Conservation (phyloP, 2,797 vertebrate genomes). For the Eupleurogrammus muticus region DNA sequence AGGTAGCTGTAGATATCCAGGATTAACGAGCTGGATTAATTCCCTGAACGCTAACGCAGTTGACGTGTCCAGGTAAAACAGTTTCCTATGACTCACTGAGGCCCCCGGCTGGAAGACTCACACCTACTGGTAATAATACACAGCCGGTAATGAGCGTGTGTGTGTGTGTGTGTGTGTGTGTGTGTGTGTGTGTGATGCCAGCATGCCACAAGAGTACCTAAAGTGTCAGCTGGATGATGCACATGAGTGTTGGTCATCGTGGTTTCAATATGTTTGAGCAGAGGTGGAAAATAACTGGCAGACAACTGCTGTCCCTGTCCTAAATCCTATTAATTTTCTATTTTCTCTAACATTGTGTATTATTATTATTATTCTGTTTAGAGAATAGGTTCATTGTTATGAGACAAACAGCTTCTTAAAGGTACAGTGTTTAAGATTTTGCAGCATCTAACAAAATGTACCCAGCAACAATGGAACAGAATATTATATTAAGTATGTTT, state of each 20-base stretch:
- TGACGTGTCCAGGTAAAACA: conserved; percentile 79
- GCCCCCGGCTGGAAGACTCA: conserved; percentile 72
- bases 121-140: conserved; percentile 66
- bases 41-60: conserved; percentile 48
- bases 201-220: conserved; percentile 7
- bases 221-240: background rate
- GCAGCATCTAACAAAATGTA: too few species aligned
- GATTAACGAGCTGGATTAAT: conserved; percentile 39
- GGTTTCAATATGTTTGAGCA: conserved; percentile 5
- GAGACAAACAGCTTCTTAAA: too few species aligned
- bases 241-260: conserved; percentile 18
- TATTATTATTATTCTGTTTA: too few species aligned
- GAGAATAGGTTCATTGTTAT: too few species aligned
- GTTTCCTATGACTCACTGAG: conserved; percentile 81
- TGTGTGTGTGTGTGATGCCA: background rate
- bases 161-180: conserved; percentile 1
- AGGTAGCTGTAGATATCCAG: conserved; percentile 21
- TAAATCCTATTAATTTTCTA: too few species aligned
- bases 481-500: too few species aligned
- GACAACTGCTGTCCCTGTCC: background rate
- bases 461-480: too few species aligned
- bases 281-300: conserved; percentile 35
- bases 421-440: too few species aligned
- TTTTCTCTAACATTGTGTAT: too few species aligned
- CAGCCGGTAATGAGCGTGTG: conserved; percentile 29